Evolutionary conservation across 2,113 vertebrate species (phyloP), one percentile per base, ranked within the genome.

Genomic region (Atherinomorus stipes): DNA sequence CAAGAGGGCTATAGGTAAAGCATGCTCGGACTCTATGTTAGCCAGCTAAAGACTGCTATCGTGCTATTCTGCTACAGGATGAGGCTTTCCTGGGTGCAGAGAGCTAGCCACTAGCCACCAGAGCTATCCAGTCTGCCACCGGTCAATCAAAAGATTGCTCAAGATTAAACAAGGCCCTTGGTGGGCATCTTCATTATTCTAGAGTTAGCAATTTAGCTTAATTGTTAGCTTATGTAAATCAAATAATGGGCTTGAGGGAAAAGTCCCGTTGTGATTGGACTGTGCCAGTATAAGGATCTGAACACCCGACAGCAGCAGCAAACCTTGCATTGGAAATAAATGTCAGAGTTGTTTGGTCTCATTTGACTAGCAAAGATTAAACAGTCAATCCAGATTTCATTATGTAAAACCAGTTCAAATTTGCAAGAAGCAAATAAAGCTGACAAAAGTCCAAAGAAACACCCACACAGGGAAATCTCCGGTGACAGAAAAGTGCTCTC

Each of bases 401-500:
- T 62, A 31, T 28, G 31, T 23, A 38, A 51, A 64, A 54, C 56
- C 51, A 51, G 3, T 77, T 23, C 22, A 40, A 63, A 47, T 47
- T 34, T 9, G 5, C 26, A 65, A 4, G 76, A 58, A 52, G 53
- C 38, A 25, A 56, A 49, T 11, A 23, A 0, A 7, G 19, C 6
- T 26, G 62, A 74, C 70, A 77, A 65, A 45, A 37, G 53, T 37
- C 28, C 26, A 53, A 59, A 70, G 37, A 70, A 77, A 28, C 54
- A 26, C 16, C 70, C 4, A 22, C 40, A 34, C 49, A 59, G 12
- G 63, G 38, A 82, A 70, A 70, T 66, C 31, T n/a, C 42, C 52
- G 11, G 21, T 4, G 19, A 66, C 15, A 22, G 45, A 67, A 85
- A 81, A 85, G 58, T 26, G 50, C 78, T 80, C 70, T n/a, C 69